Percentiles rank a stretch among this genome's conserved stretches.
Evolutionary conservation across 1,140 invertebrate species (phyloP).

Genomic region (Calephelis virginiensis): DNA sequence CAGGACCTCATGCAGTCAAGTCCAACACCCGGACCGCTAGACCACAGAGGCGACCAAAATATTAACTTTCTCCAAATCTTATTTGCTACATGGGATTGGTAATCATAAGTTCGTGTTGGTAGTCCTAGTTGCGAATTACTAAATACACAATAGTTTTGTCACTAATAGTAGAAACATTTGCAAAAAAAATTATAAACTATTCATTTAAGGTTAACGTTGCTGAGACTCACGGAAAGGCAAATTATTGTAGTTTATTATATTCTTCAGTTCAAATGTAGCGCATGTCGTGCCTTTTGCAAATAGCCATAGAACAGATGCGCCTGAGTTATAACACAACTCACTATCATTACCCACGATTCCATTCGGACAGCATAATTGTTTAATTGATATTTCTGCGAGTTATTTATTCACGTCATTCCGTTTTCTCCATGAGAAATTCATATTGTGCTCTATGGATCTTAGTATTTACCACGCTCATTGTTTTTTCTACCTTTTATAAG

Average conservation of each 20-base stretch:
- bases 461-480: constrained; percentile 17
- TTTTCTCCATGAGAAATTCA: constrained; percentile 62
- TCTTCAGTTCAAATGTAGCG: constrained; percentile 19
- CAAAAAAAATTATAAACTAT: not conserved
- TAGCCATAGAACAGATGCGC: constrained; percentile 73
- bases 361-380: constrained; percentile 77
- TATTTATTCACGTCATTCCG: constrained; percentile 74
- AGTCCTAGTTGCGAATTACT: too few species aligned
- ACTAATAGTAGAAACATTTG: too few species aligned
- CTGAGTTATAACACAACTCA: constrained; percentile 72
- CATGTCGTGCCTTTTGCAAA: constrained; percentile 73
- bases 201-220: not conserved
- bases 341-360: constrained; percentile 76
- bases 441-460: constrained; percentile 55
- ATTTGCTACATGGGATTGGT: too few species aligned
- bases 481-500: not conserved
- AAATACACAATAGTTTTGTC: too few species aligned
- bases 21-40: too few species aligned
- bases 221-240: not conserved
- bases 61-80: too few species aligned
- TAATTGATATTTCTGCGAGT: constrained; percentile 77
- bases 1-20: too few species aligned
- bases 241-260: constrained; percentile 12
- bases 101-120: too few species aligned
- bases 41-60: too few species aligned